These are phyloP conservation scores for Octodon degus DNA, from an alignment of 2,113 vertebrate genomes.

Conservation along the genomic window DNA sequence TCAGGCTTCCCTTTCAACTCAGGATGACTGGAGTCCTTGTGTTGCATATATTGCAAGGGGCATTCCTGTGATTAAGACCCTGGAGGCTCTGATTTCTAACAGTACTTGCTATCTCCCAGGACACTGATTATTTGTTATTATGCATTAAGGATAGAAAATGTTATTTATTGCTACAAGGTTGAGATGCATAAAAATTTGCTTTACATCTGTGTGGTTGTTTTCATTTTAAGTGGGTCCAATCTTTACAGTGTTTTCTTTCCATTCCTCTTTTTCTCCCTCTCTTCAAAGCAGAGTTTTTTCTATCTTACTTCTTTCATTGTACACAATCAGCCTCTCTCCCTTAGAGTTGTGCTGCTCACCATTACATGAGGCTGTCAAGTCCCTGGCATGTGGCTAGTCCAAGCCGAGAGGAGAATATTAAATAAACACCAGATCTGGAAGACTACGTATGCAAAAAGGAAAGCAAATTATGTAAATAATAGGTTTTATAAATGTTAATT, in stretches of 20 bases:
- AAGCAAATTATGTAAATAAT: slow-evolving; percentile 23
- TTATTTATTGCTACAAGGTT: slow-evolving; percentile 17
- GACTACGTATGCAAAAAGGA: background rate
- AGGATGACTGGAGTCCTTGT: background rate
- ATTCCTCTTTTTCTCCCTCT: background rate
- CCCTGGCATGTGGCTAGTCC: background rate
- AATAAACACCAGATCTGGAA: slow-evolving; percentile 29
- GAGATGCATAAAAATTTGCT: background rate
- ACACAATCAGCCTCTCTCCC: background rate
- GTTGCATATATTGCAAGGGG: background rate
- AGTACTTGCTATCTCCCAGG: background rate
- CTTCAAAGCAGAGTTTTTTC: background rate
- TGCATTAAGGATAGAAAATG: background rate
- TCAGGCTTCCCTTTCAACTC: background rate
- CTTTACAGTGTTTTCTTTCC: background rate
- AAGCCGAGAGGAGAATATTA: background rate
- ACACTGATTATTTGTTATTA: background rate
- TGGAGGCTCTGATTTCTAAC: background rate
- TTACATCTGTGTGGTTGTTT: slow-evolving; percentile 13
- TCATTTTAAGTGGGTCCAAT: background rate
- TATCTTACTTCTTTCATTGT: background rate
- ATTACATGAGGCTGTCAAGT: background rate
- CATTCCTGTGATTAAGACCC: background rate
- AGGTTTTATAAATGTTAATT: background rate
- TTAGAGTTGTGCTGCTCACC: background rate